Base-by-base conservation (phyloP, 1,140 invertebrate species). In the Sitodiplosis mosellana region DNA sequence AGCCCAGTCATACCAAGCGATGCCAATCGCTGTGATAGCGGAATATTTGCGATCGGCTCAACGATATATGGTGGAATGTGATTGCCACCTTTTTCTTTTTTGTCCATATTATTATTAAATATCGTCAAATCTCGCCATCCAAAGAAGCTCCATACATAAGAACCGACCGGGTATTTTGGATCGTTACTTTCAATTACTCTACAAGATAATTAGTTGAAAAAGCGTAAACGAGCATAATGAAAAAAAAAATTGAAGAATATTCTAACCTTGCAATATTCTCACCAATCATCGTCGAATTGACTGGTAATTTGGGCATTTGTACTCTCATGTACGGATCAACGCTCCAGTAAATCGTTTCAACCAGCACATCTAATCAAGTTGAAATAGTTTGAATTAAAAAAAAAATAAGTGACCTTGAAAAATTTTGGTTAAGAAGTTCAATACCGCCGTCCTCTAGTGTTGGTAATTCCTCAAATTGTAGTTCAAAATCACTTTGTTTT, bases 271-370 rank as follows among this genome's bases (percentile, higher is more conserved):
- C 75, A 27, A 79, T 66, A 69, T 79, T 76, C 40, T 60, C 52
- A 2, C 76, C 76, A 38, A 78, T 73, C 73, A 78, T 77, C 21
- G 70, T 71, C 14, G 58, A 63, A 12, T 71, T 73, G 33, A 69
- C 40, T 47, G 71, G 69, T 76, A 49, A 67, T 63, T 14, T 56
- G 56, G 43, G 55, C 58, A 54, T 76, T 68, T 63, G 46, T 74
- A 74, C 0, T 52, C 78, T 66, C 76, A 81, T 80, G 51, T 81
- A 82, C 27, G 80, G 79, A 60, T 83, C 80, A 2, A 82, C 77
- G 48, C 77, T 80, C 1, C 80, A 53, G 54, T 72, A 81, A 53
- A 77, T 70, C 7, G 78, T 77, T 67, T 81, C 65, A n/a, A 69
- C 65, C 33, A 81, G 34, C 56, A 58, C 54, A 67, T 62, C 46